phyloP scores from a whole-genome alignment of 2,888 invertebrate species.

The Drosophila meridionalis region DNA sequence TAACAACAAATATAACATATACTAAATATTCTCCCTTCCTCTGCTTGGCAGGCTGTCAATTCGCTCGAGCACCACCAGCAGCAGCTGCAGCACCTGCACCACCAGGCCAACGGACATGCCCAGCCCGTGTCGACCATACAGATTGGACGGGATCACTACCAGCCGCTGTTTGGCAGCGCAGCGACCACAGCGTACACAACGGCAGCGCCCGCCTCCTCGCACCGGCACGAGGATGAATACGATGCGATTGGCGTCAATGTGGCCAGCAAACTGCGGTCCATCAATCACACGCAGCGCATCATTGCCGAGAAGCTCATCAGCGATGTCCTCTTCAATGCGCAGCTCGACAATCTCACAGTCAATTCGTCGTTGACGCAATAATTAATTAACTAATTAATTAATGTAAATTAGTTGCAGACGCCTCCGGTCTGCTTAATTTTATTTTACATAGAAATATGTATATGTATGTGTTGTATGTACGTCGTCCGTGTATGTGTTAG shows the following conservation, averaged over 20 bases:
- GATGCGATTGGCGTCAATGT: constrained; percentile 84
- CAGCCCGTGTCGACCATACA: constrained; percentile 83
- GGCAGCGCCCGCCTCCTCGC: constrained; percentile 60
- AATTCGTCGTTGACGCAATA: constrained; percentile 81
- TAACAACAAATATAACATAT: not conserved
- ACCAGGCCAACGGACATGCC: constrained; percentile 70
- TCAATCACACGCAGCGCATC: constrained; percentile 84
- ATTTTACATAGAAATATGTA: constrained; percentile 12
- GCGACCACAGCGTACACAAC: constrained; percentile 74
- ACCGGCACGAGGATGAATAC: constrained; percentile 82
- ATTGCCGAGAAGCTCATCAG: constrained; percentile 84
- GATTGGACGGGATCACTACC: constrained; percentile 83
- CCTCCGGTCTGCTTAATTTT: constrained; percentile 5
- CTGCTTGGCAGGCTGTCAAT: constrained; percentile 77
- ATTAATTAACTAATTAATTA: constrained; percentile 23
- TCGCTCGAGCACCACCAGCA: constrained; percentile 84
- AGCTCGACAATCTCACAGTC: constrained; percentile 82
- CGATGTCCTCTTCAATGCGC: constrained; percentile 84
- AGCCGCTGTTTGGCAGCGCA: constrained; percentile 81
- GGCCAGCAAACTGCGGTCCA: constrained; percentile 82
- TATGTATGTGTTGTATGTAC: constrained; percentile 22
- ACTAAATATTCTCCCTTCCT: not conserved
- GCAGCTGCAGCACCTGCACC: constrained; percentile 82
- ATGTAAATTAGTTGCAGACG: constrained; percentile 10
- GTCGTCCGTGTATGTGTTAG: constrained; percentile 38